These are phyloP conservation scores for human DNA, from an alignment of 2,113 vertebrate species.

Conservation along the genomic window DNA sequence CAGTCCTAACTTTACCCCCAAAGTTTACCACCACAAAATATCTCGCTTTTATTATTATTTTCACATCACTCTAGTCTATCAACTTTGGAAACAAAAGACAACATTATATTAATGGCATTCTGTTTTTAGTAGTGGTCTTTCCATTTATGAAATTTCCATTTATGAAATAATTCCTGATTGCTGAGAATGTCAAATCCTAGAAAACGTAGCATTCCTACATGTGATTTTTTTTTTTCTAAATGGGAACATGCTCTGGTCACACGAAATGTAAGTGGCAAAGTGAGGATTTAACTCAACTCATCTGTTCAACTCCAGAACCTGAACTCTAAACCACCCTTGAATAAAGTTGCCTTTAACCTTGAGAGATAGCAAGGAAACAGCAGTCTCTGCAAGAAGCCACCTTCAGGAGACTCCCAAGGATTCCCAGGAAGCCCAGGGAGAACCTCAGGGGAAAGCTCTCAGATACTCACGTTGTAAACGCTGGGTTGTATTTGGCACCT, in stretches of 20 bases:
- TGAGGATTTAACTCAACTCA: background rate
- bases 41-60: too few species aligned
- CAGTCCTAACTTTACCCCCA: too few species aligned
- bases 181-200: too few species aligned
- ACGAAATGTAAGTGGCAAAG: background rate
- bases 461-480: conserved; percentile 97
- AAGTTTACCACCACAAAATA: too few species aligned
- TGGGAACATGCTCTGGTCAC: background rate
- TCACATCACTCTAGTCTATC: too few species aligned
- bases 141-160: too few species aligned
- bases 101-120: too few species aligned
- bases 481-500: conserved; percentile 98
- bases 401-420: background rate
- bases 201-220: too few species aligned
- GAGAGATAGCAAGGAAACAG: background rate
- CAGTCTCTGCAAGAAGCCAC: background rate
- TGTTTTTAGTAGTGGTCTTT: too few species aligned
- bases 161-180: too few species aligned
- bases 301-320: background rate
- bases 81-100: too few species aligned
- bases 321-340: background rate
- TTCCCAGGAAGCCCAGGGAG: background rate
- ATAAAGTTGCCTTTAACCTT: background rate
- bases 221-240: too few species aligned
- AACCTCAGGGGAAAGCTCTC: accelerated